Conservation (phyloP, 2,113 vertebrate species). For the Nipponia nippon region DNA sequence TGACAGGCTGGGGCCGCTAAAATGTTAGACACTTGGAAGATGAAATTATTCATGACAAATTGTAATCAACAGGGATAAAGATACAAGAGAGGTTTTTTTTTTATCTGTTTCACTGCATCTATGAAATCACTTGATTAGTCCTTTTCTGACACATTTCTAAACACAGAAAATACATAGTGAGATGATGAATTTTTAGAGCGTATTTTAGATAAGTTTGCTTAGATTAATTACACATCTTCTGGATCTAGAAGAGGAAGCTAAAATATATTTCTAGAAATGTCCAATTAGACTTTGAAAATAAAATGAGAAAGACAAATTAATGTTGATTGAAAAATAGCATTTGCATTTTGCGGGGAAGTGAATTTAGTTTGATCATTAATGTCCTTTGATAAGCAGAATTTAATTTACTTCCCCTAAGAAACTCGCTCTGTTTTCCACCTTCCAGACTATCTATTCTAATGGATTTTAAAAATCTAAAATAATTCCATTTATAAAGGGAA, state of each 20-base stretch:
- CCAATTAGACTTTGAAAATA: slow-evolving; percentile 16
- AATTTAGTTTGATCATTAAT: not conserved
- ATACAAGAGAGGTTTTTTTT: not conserved
- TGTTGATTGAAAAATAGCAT: not conserved
- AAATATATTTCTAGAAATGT: slow-evolving; percentile 10
- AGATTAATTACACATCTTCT: slow-evolving; percentile 4
- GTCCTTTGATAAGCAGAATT: not conserved
- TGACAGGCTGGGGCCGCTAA: not conserved
- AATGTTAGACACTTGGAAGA: not conserved
- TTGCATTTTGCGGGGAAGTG: not conserved
- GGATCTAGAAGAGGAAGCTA: not conserved
- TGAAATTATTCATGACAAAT: not conserved
- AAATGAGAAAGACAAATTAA: slow-evolving; percentile 5
- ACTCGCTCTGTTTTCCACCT: not conserved
- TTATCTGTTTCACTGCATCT: not conserved
- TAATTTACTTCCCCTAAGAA: not conserved
- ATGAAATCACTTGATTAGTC: slow-evolving; percentile 11
- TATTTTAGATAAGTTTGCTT: not conserved
- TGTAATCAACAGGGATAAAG: not conserved
- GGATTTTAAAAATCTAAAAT: not conserved
- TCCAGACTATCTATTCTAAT: not conserved
- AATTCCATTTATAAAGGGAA: not conserved
- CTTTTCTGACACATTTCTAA: not conserved
- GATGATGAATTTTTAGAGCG: not conserved
- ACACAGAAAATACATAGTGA: not conserved